Conservation (phyloP, 2,888 invertebrate genomes). For the Drosophila kanekoi region DNA sequence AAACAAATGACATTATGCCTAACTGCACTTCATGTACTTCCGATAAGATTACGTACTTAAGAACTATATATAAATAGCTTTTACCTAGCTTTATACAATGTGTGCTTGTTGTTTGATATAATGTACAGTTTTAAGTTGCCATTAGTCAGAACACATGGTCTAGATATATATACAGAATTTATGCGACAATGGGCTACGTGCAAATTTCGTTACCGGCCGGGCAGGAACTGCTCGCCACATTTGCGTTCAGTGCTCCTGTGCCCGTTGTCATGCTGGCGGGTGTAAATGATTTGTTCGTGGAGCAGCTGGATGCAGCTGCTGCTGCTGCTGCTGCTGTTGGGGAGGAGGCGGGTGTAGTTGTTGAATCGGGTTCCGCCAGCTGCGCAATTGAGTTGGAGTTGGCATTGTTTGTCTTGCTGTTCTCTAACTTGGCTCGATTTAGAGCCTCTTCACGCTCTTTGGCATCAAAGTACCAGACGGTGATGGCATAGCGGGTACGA, state of each 20-base stretch:
- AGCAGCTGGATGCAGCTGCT: slow-evolving; percentile 19
- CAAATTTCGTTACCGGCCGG: slow-evolving; percentile 76
- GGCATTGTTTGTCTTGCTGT: slow-evolving; percentile 62
- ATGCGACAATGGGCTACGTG: slow-evolving; percentile 77
- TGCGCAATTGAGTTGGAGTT: slow-evolving; percentile 42
- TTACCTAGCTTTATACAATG: slow-evolving; percentile 71
- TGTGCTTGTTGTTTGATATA: slow-evolving; percentile 36
- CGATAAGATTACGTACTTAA: slow-evolving; percentile 38
- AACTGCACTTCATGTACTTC: slow-evolving; percentile 23
- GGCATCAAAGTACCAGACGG: slow-evolving; percentile 96
- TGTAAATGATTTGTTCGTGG: slow-evolving; percentile 43
- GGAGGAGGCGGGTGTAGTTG: slow-evolving; percentile 51
- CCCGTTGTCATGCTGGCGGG: slow-evolving; percentile 64
- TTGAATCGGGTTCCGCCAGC: slow-evolving; percentile 60
- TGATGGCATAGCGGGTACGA: slow-evolving; percentile 95
- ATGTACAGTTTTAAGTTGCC: slow-evolving; percentile 60
- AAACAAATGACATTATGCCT: slow-evolving; percentile 1
- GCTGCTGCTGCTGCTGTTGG: slow-evolving; percentile 16
- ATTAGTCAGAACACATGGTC: slow-evolving; percentile 16
- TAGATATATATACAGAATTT: slow-evolving; percentile 42
- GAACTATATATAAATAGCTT: slow-evolving; percentile 59
- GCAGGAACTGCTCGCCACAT: slow-evolving; percentile 70
- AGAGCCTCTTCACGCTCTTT: slow-evolving; percentile 91
- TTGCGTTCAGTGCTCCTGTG: slow-evolving; percentile 60
- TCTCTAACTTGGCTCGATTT: slow-evolving; percentile 70